Conservation (phyloP, 2,113 vertebrate species). For the Dasypus novemcinctus region DNA sequence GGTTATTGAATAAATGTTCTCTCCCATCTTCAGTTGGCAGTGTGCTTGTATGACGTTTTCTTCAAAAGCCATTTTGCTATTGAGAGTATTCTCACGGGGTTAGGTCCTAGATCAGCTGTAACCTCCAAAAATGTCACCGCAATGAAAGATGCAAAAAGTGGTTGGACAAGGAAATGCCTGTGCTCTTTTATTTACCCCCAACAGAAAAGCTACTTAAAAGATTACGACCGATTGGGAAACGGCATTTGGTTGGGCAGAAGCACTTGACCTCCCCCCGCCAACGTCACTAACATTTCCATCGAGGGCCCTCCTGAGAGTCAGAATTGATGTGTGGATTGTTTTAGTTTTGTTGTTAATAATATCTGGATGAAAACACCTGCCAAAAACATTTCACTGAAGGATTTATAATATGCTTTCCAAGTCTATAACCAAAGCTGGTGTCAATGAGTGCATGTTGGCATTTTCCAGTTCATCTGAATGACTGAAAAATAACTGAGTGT, state of each 20-base stretch:
- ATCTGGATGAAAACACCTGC: slow-evolving; percentile 52
- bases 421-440: slow-evolving; percentile 5
- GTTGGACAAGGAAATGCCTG: slow-evolving; percentile 30
- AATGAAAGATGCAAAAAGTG: slow-evolving; percentile 41
- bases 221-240: slow-evolving; percentile 51
- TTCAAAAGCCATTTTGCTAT: not conserved
- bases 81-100: not conserved
- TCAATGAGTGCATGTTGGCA: not conserved
- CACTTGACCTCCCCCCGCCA: not conserved
- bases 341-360: slow-evolving; percentile 57
- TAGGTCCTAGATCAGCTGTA: slow-evolving; percentile 25
- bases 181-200: slow-evolving; percentile 50
- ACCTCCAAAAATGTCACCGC: slow-evolving; percentile 27
- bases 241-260: slow-evolving; percentile 57
- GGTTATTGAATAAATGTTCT: not conserved
- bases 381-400: slow-evolving; percentile 41
- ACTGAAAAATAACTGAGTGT: slow-evolving; percentile 19
- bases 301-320: slow-evolving; percentile 38
- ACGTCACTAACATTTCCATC: not conserved
- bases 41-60: not conserved
- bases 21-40: not conserved
- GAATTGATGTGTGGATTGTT: slow-evolving; percentile 37
- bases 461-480: not conserved
- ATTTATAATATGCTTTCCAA: slow-evolving; percentile 34
- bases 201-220: slow-evolving; percentile 69